Conservation (phyloP, 2,113 vertebrate genomes). For the Paramisgurnus dabryanus region DNA sequence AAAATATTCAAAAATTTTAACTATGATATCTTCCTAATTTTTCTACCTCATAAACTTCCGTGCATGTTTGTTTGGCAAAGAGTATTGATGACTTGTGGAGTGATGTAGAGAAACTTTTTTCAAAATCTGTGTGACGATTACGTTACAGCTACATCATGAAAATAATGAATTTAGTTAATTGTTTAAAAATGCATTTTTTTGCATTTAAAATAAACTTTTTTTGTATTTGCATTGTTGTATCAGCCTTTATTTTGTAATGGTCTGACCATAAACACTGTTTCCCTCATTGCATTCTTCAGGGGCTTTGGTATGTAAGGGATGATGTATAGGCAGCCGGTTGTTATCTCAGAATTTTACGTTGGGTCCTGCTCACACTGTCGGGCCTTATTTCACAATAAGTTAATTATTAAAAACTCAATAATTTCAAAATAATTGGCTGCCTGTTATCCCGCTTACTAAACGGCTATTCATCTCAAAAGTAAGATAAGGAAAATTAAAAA, state of each 20-base stretch:
- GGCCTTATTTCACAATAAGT: too few species aligned
- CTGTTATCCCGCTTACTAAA: too few species aligned
- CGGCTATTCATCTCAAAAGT: too few species aligned
- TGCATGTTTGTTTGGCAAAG: constrained; percentile 18
- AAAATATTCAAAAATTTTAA: not conserved
- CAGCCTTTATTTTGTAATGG: not conserved
- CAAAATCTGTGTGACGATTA: not conserved
- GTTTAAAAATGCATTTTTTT: not conserved
- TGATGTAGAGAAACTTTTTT: not conserved
- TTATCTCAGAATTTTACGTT: too few species aligned
- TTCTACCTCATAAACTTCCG: constrained; percentile 22
- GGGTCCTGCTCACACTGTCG: too few species aligned
- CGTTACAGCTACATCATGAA: not conserved
- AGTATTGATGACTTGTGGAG: constrained; percentile 11
- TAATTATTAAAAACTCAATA: too few species aligned
- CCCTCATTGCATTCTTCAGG: constrained; percentile 6
- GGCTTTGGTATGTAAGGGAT: too few species aligned
- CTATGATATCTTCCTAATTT: not conserved
- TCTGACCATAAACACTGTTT: constrained; percentile 11
- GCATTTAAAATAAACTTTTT: not conserved
- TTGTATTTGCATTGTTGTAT: not conserved
- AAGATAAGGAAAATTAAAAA: too few species aligned
- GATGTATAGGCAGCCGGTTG: too few species aligned
- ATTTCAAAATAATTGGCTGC: too few species aligned
- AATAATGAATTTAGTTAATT: not conserved